Evolutionary conservation across 2,797 vertebrate species (phyloP), one percentile per base, ranked within the genome.

Genomic region (Danionella dracula): DNA sequence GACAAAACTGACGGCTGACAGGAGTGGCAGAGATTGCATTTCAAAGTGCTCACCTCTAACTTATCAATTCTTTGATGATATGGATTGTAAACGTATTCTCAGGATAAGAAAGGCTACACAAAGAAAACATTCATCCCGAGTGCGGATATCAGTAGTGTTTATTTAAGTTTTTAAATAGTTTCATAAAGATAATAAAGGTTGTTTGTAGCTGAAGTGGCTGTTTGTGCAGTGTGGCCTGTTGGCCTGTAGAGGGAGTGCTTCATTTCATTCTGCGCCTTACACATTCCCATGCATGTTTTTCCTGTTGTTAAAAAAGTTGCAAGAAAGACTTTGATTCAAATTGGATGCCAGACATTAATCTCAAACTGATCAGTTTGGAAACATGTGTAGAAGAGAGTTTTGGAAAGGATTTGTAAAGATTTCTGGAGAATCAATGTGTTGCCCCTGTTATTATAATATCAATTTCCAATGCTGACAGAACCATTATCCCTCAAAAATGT

Each of bases 1-100:
- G 78, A 83, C 66, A 64, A 76, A 79, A 68, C 77, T 72, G 62
- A 78, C 75, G 74, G 77, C 77, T 83, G 72, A 75, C 72, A 78
- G 81, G 75, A 79, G 75, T 56, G 58, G 73, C 80, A 71, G 77
- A 84, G 82, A 80, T 83, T 78, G 79, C 77, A 77, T 75, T 84
- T 85, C 82, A 84, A 85, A 85, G 76, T 74, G 59, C 72, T 73
- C 40, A 70, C 69, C 70, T n/a, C 74, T 74, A 71, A 81, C 79
- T 70, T 79, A 82, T 79, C 41, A 20, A 80, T 77, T 68, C 71
- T 62, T 70, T 31, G 10, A 76, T 70, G 58, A 55, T 40, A 29
- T 31, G n/a, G n/a, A n/a, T 42, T 20, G 31, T 53, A 16, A 13
- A 37, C 10, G 12, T 7, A 29, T 12, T 15, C 13, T 27, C 4